Base-by-base conservation (phyloP, 1,140 invertebrate genomes). In the Zaprionus ghesquierei region DNA sequence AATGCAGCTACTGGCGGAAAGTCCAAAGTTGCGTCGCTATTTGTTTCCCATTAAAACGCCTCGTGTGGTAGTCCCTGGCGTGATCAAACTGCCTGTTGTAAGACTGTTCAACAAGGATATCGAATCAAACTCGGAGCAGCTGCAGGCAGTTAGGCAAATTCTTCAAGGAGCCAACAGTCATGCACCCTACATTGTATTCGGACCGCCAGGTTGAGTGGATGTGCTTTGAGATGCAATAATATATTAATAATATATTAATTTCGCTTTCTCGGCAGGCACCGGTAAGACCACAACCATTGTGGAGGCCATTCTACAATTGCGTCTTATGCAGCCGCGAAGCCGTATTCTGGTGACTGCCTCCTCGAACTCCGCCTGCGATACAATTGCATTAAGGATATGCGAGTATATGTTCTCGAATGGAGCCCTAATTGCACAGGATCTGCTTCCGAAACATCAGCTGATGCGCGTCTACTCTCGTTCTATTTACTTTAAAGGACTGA, bases 251-350 rank as follows among this genome's bases (percentile, higher is more conserved):
- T 15, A n/a, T 38, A 5, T 22, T 49, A 3, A 3, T 18, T 33
- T 62, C n/a, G n/a, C 2, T 38, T n/a, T 5, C 4, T n/a, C n/a
- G 13, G n/a, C 8, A 91, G 91, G 89, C 55, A 97, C 96, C 22
- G 96, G 96, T 4, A 97, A 97, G 92, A 96, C 96, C 31, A 94
- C 96, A 0, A 96, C 96, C 12, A 79, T 97, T 50, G 94, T 97
- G 3, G 96, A 97, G 92, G 92, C 94, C n/a, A 94, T 96, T 62
- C 20, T 81, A 72, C 92, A 87, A 85, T 92, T 92, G 90, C 93
- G 77, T 66, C 92, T 53, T 79, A 89, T 29, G 49, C 86, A 65
- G 78, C 92, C 93, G 4, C 81, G 89, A 35, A 93, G 92, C 55
- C 91, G 92, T 64, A 93, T 97, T 59, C 92, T 97, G 38, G 93